Base-by-base conservation (phyloP, 2,888 invertebrate species). In the Lasioglossum pauxillum region DNA sequence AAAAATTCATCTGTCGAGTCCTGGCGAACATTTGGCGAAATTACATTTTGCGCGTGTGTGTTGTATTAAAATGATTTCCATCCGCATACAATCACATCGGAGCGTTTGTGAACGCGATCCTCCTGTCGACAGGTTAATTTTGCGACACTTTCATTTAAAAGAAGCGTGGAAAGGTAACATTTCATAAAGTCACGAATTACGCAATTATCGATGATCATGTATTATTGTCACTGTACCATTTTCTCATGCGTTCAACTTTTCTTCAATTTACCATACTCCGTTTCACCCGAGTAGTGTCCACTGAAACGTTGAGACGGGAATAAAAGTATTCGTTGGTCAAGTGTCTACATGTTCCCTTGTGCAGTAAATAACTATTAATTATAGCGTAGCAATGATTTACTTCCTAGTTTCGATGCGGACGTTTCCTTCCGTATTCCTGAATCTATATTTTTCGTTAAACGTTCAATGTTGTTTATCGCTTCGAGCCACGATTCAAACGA, bases 361-460 rank as follows among this genome's bases (percentile, higher is more conserved):
- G 49, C 53, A 67, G 23, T 27, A 53, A 80, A 78, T 19, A 44
- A 72, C 3, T 38, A 31, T 60, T 75, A 75, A 64, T 31, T 41
- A 46, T 60, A 77, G 49, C 64, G 49, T 82, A 79, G 41, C 35
- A 53, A 78, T 57, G 75, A 80, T 69, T 77, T 77, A 41, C 67
- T 72, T 86, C 46, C 12, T 83, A 77, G 75, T 57, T 78, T 72
- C 57, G 67, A 78, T 60, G 10, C 71, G 19, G 60, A 74, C 71
- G 44, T 38, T 27, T 72, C 41, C 69, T 71, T 78, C 46, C 49
- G 44, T 75, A 53, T 67, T 57, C 67, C 35, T 77, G 53, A 35
- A 71, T 38, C 19, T 41, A 27, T 49, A 75, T 77, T 80, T 64
- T 46, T 49, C 49, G 77, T 35, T 27, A 67, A 57, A 67, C 57